Evolutionary conservation across 2,113 vertebrate genomes (phyloP).

Genomic region (Cyanoramphus novaezelandiae): DNA sequence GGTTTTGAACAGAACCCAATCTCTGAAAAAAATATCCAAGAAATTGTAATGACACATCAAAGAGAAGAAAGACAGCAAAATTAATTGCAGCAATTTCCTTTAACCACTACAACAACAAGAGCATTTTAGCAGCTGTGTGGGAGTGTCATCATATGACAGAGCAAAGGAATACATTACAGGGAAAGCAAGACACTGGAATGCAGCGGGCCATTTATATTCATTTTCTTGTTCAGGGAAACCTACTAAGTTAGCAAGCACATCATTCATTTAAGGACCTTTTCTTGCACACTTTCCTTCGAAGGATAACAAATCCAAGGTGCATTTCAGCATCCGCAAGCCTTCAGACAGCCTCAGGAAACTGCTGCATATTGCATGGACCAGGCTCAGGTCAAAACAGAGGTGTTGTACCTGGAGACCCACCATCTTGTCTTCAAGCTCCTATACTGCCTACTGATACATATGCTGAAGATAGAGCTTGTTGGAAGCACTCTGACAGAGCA

Average conservation of each 20-base stretch:
- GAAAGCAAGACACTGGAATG: constrained; percentile 51
- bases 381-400: neutral
- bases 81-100: constrained; percentile 75
- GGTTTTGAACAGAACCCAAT: constrained; percentile 57
- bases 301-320: neutral
- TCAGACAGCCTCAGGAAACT: neutral
- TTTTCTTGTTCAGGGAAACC: constrained; percentile 49
- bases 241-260: constrained; percentile 12
- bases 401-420: neutral
- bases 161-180: constrained; percentile 53
- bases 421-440: neutral
- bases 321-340: neutral
- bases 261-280: neutral
- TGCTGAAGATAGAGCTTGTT: neutral
- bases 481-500: neutral
- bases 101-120: constrained; percentile 51
- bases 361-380: neutral
- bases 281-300: neutral
- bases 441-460: neutral
- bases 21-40: constrained; percentile 44
- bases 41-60: constrained; percentile 69
- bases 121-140: constrained; percentile 63
- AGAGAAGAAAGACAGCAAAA: constrained; percentile 68
- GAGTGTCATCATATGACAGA: constrained; percentile 62
- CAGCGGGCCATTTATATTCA: constrained; percentile 44